Conservation (phyloP, 2,888 invertebrate species). For the Drosophila planitibia region DNA sequence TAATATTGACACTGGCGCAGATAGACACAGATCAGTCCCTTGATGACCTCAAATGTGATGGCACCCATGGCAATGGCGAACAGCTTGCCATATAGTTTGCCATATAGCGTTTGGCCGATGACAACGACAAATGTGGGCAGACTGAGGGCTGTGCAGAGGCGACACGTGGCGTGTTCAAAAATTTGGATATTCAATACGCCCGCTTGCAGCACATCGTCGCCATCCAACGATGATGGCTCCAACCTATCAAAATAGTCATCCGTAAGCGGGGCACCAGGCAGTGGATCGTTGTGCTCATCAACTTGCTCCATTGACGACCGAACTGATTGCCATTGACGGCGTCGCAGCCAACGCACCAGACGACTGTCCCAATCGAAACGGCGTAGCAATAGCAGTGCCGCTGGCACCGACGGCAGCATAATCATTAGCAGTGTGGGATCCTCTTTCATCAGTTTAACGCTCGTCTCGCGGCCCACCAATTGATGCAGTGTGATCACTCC, state of each 20-base stretch:
- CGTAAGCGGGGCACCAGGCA: slow-evolving; percentile 63
- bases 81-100: slow-evolving; percentile 25
- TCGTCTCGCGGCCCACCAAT: slow-evolving; percentile 42
- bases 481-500: slow-evolving; percentile 58
- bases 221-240: slow-evolving; percentile 22
- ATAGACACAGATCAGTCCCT: slow-evolving; percentile 56
- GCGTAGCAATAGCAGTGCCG: slow-evolving; percentile 37
- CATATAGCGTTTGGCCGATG: slow-evolving; percentile 47
- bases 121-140: slow-evolving; percentile 57
- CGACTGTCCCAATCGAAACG: slow-evolving; percentile 57
- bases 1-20: slow-evolving; percentile 50
- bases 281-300: slow-evolving; percentile 26
- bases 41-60: slow-evolving; percentile 55
- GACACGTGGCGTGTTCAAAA: slow-evolving; percentile 41
- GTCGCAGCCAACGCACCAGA: slow-evolving; percentile 49
- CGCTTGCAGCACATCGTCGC: slow-evolving; percentile 23
- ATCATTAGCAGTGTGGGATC: slow-evolving; percentile 62
- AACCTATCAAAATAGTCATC: slow-evolving; percentile 58
- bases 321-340: slow-evolving; percentile 17
- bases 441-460: slow-evolving; percentile 42
- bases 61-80: slow-evolving; percentile 54
- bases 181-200: slow-evolving; percentile 20
- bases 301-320: slow-evolving; percentile 27
- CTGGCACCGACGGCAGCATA: slow-evolving; percentile 57
- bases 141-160: slow-evolving; percentile 54